These are phyloP conservation scores for Apogon talboti DNA, from an alignment of 2,797 vertebrate species.

Conservation along the genomic window DNA sequence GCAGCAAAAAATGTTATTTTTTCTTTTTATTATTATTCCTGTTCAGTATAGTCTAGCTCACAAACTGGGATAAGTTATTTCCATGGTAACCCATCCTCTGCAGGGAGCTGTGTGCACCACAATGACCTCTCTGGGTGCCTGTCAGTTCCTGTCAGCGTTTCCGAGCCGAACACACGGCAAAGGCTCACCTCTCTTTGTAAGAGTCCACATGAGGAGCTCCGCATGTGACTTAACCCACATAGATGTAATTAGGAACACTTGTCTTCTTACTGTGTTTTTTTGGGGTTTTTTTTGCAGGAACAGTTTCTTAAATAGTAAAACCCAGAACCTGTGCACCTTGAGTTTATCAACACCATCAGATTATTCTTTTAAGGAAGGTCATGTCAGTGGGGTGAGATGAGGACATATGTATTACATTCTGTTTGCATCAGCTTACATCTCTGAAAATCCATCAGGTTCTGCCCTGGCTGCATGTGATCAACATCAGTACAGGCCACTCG, in stretches of 20 bases:
- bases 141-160: constrained; percentile 73
- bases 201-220: constrained; percentile 22
- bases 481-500: neutral
- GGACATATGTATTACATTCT: neutral
- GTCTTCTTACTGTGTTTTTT: neutral
- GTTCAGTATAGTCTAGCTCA: constrained; percentile 7
- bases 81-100: constrained; percentile 71
- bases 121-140: constrained; percentile 66
- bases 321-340: neutral
- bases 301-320: neutral
- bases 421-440: constrained; percentile 12
- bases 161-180: constrained; percentile 48
- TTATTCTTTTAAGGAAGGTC: neutral
- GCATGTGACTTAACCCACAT: constrained; percentile 14
- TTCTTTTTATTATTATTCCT: constrained; percentile 6
- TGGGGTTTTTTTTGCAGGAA: neutral
- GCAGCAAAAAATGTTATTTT: neutral
- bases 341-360: neutral
- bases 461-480: constrained; percentile 2
- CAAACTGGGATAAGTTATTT: constrained; percentile 50
- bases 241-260: constrained; percentile 31
- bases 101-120: constrained; percentile 53
- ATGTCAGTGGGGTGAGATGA: neutral
- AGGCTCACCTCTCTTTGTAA: constrained; percentile 45
- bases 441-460: neutral